These are phyloP conservation scores for Idaea aversata DNA, from an alignment of 2,888 invertebrate species.

Conservation along the genomic window DNA sequence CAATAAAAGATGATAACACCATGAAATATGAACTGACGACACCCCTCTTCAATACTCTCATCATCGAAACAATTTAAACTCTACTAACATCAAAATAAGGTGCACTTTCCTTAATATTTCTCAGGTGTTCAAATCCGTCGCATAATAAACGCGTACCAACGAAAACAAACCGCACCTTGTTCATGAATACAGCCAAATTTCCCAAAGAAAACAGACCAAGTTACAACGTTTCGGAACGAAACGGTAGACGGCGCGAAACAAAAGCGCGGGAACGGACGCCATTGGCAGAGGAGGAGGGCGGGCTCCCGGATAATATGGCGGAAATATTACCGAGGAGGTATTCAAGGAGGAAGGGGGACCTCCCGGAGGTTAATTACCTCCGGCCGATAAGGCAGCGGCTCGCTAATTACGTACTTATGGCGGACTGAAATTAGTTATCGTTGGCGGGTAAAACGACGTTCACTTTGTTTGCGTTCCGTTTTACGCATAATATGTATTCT, in stretches of 20 bases:
- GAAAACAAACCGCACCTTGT: slow-evolving; percentile 73
- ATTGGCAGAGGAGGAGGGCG: slow-evolving; percentile 79
- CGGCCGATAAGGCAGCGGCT: slow-evolving; percentile 79
- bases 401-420: slow-evolving; percentile 81
- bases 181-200: slow-evolving; percentile 73
- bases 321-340: slow-evolving; percentile 78
- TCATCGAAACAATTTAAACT: slow-evolving; percentile 30
- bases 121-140: slow-evolving; percentile 33
- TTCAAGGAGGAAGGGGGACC: slow-evolving; percentile 66
- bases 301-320: slow-evolving; percentile 76
- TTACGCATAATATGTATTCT: slow-evolving; percentile 74
- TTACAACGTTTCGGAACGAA: slow-evolving; percentile 77
- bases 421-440: slow-evolving; percentile 80
- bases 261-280: slow-evolving; percentile 76
- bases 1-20: slow-evolving; percentile 80
- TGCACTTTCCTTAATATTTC: slow-evolving; percentile 35
- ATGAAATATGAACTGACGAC: slow-evolving; percentile 78
- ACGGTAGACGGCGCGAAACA: slow-evolving; percentile 66
- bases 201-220: slow-evolving; percentile 68
- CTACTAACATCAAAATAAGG: slow-evolving; percentile 30
- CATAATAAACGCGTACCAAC: slow-evolving; percentile 68
- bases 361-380: slow-evolving; percentile 78
- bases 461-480: slow-evolving; percentile 79
- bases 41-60: slow-evolving; percentile 53
- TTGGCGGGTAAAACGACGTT: slow-evolving; percentile 73